Evolutionary conservation across 2,797 vertebrate genomes (phyloP), one percentile per base, ranked within the genome.

Genomic region (Crocidura indochinensis): DNA sequence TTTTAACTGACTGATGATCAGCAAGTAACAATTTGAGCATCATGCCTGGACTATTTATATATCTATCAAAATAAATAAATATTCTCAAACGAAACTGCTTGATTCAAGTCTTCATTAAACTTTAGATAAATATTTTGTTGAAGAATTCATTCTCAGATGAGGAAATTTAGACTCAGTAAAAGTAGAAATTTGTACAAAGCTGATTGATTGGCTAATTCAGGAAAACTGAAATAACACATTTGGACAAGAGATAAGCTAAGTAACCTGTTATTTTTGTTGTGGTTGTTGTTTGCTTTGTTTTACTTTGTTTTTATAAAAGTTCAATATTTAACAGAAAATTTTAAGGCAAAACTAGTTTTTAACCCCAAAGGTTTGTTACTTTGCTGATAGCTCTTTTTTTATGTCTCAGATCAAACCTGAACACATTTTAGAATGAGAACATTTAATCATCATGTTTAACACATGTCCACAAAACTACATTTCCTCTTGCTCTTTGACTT

Each of bases 131-230:
- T 91, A 49, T 29, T 92, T 47, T 20, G 1, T 62, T 62, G 49
- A 91, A 91, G 79, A 17, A 69, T 82, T 73, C 20, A 44, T 82
- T 94, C 91, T 90, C 72, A 83, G 5, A 14, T 14, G 29, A 68
- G 11, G 14, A 68, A 90, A 82, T 71, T 86, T 71, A 74, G 0
- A 87, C 49, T 69, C 15, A 24, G 8, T 73, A 26, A 60, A 94
- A 62, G 79, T 65, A 92, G 19, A 44, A n/a, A 89, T 3, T 62
- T 69, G 5, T 5, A 53, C 62, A 76, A 84, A 94, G 22, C 17
- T 73, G 15, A 44, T 38, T 67, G 44, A 56, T 8, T 85, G 5
- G 10, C 73, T 49, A 65, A 82, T 47, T 62, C 12, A 84, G 9
- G 24, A 74, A 91, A 87, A 60, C 10, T 17, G 44, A 24, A 60